Base-by-base conservation (phyloP, 1,140 invertebrate species). In the Hylaeus volcanicus region DNA sequence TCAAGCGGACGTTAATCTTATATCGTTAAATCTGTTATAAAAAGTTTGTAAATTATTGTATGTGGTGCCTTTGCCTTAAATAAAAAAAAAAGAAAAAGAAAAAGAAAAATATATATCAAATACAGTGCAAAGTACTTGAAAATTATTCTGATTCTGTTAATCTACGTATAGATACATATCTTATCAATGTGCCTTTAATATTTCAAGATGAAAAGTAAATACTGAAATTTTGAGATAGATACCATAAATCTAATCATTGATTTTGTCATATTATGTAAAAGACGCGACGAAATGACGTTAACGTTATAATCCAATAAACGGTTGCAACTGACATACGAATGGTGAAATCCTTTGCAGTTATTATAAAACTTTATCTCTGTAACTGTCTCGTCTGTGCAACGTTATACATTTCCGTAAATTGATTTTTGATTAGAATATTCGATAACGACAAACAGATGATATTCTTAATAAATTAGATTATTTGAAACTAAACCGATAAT, bases 211-310 rank as follows among this genome's bases (percentile, higher is more conserved):
- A n/a, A 43, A 26, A 11, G 15, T 37, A 48, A 5, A 26, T 43
- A 68, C n/a, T 15, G 26, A 77, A 69, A 70, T 77, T 60, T 61
- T 15, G 26, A 12, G 45, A 9, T n/a, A 51, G 14, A 61, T n/a
- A 48, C 15, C 37, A 14, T 71, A 53, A 53, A 63, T 14, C 63
- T 37, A 72, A 63, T 53, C 37, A 41, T 6, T 26, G 11, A 77
- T 71, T 37, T 51, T 43, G 43, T 63, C 48, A 51, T 12, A 61
- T 72, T 61, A 78, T 53, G 15, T 78, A 61, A 77, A 77, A 69
- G 4, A 77, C 15, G 37, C 15, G 0, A 41, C n/a, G 15, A 71
- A 78, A 71, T 63, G 71, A 70, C 37, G 69, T 78, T 5, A 9
- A 78, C 63, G 51, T 26, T 78, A 63, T 58, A 78, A 78, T 63